A percentile compares a stretch with the other conserved stretches of the same genome.
Conservation (phyloP, 2,113 vertebrate genomes). For the Ariopsis seemanni region DNA sequence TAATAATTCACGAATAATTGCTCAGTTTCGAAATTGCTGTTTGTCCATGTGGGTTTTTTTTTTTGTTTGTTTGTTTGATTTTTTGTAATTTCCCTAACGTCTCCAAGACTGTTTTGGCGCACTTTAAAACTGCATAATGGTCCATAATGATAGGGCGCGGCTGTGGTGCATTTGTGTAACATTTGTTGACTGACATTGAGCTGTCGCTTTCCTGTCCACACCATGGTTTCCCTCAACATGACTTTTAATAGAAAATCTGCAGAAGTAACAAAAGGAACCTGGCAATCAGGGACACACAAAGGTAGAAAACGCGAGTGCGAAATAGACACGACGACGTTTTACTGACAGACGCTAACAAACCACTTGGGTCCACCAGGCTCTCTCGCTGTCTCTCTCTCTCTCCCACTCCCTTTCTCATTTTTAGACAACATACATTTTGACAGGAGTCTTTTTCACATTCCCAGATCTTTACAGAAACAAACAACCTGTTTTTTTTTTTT, state of each 20-base stretch:
- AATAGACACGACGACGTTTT: neutral
- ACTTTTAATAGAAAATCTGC: conserved; percentile 21
- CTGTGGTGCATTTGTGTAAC: neutral
- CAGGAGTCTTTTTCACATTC: conserved; percentile 18
- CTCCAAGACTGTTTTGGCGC: neutral
- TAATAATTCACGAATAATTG: neutral
- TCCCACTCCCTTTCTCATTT: neutral
- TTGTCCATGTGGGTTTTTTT: neutral
- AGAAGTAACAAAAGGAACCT: neutral
- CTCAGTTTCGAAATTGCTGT: neutral
- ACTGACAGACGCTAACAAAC: conserved; percentile 30
- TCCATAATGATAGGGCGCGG: neutral
- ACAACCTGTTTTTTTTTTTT: neutral
- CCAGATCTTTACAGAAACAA: conserved; percentile 8
- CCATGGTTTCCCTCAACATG: neutral
- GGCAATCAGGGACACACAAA: neutral
- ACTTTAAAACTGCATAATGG: neutral
- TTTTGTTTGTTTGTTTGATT: neutral
- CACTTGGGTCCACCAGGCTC: conserved; percentile 37
- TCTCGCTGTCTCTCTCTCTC: conserved; percentile 26
- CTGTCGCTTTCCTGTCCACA: neutral
- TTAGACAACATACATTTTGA: conserved; percentile 2
- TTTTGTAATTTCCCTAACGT: neutral
- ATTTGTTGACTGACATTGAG: neutral
- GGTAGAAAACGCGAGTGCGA: neutral